Base-by-base conservation (phyloP, 2,113 vertebrate species). In the Drymodes brunneopygia region DNA sequence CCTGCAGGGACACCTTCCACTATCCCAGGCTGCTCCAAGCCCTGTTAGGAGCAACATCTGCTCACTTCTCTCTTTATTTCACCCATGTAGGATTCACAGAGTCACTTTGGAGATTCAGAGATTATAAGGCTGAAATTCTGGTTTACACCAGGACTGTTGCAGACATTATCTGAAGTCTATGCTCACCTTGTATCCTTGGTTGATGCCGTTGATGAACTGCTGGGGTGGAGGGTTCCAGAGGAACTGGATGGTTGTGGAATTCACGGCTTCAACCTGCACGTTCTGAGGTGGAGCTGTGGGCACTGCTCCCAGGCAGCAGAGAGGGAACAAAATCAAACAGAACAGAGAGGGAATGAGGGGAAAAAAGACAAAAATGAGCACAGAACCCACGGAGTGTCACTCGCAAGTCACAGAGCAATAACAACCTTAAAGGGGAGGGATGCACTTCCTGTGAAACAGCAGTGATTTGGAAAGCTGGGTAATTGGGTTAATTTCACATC, bases 191-290 rank as follows among this genome's bases (percentile, higher is more conserved):
- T 99, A 99, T 7, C 99, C 99, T 95, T 99, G 99, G 98, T 99
- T 99, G 96, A 99, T 99, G 66, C 99, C 99, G 0, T 99, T 99
- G 95, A 99, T 99, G 92, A 99, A 99, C 93, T 99, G 99, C 85
- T 99, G 99, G 11, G 99, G 99, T 0, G 99, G 99, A 14, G 99
- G 99, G 88, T 97, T 99, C 99, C 99, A 99, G 12, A 98, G 97
- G 97, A 99, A 99, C 67, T 97, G 98, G 81, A 99, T 97, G 61
- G 99, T 98, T 9, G 99, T 99, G 31, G 99, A 99, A 95, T 99
- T 99, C 93, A 99, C 87, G 0, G 99, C 99, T 87, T 99, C 95
- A 0, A 98, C 97, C 91, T 98, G 98, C 80, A 99, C 99, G 0
- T 99, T 98, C 97, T 99, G 99, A 0, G 99, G 99, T 29, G 99